Conservation (phyloP, 2,113 vertebrate genomes). For the Corythornis vintsioides region DNA sequence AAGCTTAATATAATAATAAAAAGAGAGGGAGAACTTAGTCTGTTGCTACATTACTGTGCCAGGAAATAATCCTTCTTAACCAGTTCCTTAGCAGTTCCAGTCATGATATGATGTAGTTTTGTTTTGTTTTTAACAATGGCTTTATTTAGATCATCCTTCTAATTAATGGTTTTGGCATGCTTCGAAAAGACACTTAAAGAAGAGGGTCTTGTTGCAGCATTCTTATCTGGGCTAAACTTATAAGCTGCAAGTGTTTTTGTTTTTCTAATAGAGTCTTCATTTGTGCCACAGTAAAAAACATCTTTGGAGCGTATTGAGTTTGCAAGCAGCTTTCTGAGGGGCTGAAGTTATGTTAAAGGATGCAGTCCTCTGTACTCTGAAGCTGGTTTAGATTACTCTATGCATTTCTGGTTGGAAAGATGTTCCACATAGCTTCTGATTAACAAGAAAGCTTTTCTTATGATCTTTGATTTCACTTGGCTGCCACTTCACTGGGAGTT, state of each 20-base stretch:
- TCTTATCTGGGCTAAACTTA: neutral
- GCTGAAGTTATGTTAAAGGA: neutral
- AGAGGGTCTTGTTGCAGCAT: slow-evolving; percentile 26
- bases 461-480: slow-evolving; percentile 43
- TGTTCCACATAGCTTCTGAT: neutral
- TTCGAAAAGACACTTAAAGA: slow-evolving; percentile 5
- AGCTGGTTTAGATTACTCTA: neutral
- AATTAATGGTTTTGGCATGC: neutral
- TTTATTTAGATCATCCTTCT: slow-evolving; percentile 48
- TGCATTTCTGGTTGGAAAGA: neutral
- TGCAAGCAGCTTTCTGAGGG: neutral
- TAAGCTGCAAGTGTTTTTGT: neutral
- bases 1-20: neutral
- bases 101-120: neutral
- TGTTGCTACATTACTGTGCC: neutral
- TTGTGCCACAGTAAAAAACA: neutral
- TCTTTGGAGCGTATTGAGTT: neutral
- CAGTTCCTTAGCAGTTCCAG: slow-evolving; percentile 4
- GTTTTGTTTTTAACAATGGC: slow-evolving; percentile 11
- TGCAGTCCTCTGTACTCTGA: neutral
- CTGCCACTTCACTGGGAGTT: slow-evolving; percentile 31
- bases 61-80: slow-evolving; percentile 8
- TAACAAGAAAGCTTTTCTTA: slow-evolving; percentile 4
- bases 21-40: neutral
- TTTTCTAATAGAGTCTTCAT: neutral